These are phyloP conservation scores for Acomys russatus DNA, from an alignment of 2,797 vertebrate genomes.

Conservation along the genomic window DNA sequence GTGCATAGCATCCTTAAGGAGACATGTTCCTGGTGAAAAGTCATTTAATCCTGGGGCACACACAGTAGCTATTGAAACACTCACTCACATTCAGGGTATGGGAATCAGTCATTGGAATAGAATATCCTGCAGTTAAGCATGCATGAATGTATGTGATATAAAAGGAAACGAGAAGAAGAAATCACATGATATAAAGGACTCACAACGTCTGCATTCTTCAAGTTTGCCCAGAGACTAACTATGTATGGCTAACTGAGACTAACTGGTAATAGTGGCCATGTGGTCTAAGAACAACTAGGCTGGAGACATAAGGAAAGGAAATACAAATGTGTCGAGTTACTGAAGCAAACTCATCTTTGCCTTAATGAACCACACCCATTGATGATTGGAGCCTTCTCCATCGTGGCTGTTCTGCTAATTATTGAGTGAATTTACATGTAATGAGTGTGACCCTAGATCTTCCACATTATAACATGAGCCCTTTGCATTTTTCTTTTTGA, in stretches of 20 bases:
- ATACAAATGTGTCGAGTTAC: background rate
- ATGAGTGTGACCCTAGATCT: background rate
- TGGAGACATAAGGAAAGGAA: background rate
- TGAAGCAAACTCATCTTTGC: background rate
- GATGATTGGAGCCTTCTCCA: background rate
- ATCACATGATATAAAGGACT: background rate
- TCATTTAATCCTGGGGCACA: background rate
- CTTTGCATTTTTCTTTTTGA: constrained; percentile 7
- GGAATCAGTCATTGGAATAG: background rate
- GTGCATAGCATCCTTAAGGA: background rate
- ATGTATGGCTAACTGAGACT: background rate
- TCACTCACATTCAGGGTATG: background rate
- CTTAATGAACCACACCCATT: background rate
- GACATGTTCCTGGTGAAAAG: background rate
- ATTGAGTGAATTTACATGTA: background rate
- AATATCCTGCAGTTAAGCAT: background rate
- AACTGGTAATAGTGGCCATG: background rate
- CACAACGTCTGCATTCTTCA: background rate
- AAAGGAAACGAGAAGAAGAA: background rate
- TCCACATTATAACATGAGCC: background rate
- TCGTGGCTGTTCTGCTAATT: background rate
- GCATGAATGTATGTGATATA: background rate
- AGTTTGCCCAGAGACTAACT: background rate
- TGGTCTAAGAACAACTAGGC: background rate
- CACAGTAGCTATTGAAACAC: background rate